Percentiles rank a stretch among this genome's conserved stretches.
phyloP scores from a whole-genome alignment of 2,888 invertebrate genomes.

The Neelides folsomi region DNA sequence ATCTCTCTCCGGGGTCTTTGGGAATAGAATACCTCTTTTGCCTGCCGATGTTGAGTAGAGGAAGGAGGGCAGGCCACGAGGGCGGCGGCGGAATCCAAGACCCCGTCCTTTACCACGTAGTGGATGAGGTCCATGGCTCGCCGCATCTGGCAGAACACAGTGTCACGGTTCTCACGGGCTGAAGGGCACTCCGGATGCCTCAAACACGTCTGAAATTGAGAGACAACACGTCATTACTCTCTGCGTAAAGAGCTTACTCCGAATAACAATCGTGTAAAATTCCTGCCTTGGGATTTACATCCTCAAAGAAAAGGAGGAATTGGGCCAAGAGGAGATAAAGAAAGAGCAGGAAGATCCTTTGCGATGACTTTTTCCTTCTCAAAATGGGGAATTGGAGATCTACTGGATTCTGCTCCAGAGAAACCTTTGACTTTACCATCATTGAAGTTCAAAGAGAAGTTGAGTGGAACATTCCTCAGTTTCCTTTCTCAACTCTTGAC shows the following conservation, averaged over 20 bases:
- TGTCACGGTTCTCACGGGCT: constrained; percentile 88
- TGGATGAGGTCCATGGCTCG: constrained; percentile 94
- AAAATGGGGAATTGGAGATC: background rate
- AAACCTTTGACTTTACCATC: background rate
- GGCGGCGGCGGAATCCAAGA: constrained; percentile 46
- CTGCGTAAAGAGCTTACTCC: too few species aligned
- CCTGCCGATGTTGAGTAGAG: constrained; percentile 22
- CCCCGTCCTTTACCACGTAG: constrained; percentile 93
- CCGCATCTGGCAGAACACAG: constrained; percentile 95
- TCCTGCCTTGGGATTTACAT: too few species aligned
- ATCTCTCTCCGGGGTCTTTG: too few species aligned
- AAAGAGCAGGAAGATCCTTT: background rate
- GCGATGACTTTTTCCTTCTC: background rate
- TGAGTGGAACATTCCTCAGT: too few species aligned
- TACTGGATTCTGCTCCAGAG: background rate
- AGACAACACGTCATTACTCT: constrained; percentile 9
- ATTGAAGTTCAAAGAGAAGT: too few species aligned
- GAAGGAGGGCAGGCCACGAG: constrained; percentile 30
- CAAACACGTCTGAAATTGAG: constrained; percentile 57
- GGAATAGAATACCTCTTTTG: constrained; percentile 21
- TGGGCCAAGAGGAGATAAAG: constrained; percentile 6
- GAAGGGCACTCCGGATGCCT: constrained; percentile 87
- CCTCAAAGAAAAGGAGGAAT: background rate
- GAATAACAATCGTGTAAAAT: too few species aligned
- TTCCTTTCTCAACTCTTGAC: too few species aligned